Conservation (phyloP, 2,888 invertebrate species). For the Amphimallon solstitiale region DNA sequence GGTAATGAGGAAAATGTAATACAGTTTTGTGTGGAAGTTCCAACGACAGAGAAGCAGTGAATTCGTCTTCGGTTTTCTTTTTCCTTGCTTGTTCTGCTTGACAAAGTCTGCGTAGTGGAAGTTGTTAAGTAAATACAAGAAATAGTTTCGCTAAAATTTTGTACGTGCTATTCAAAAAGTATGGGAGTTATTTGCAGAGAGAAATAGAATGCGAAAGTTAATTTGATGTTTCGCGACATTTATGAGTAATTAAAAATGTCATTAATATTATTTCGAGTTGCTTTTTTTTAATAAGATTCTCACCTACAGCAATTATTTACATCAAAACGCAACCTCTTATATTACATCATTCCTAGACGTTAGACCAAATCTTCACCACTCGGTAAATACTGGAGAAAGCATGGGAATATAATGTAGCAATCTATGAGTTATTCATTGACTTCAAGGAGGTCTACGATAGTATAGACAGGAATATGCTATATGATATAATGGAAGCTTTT, state of each 20-base stretch:
- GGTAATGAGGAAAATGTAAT: not conserved
- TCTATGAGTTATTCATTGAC: too few relatives aligned
- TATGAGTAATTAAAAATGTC: constrained; percentile 26
- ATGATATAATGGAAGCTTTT: too few relatives aligned
- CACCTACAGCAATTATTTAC: too few relatives aligned
- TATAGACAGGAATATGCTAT: too few relatives aligned
- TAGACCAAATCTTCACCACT: too few relatives aligned
- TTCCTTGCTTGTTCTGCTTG: not conserved
- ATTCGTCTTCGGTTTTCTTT: not conserved
- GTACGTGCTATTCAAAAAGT: not conserved
- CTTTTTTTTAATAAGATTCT: too few relatives aligned
- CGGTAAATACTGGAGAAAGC: too few relatives aligned
- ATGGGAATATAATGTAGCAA: too few relatives aligned
- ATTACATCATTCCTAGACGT: too few relatives aligned
- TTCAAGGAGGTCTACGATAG: too few relatives aligned
- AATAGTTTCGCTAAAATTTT: constrained; percentile 29
- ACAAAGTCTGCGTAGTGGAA: constrained; percentile 3
- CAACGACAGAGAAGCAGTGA: not conserved
- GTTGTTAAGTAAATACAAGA: constrained; percentile 28
- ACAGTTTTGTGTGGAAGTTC: not conserved
- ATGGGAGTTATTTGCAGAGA: not conserved
- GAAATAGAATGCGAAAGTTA: constrained; percentile 12
- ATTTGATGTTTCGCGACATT: constrained; percentile 12
- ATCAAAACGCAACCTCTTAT: too few relatives aligned
- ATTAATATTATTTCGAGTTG: too few relatives aligned